Evolutionary conservation across 1,140 invertebrate species (phyloP).

Genomic region (Galendromus occidentalis): DNA sequence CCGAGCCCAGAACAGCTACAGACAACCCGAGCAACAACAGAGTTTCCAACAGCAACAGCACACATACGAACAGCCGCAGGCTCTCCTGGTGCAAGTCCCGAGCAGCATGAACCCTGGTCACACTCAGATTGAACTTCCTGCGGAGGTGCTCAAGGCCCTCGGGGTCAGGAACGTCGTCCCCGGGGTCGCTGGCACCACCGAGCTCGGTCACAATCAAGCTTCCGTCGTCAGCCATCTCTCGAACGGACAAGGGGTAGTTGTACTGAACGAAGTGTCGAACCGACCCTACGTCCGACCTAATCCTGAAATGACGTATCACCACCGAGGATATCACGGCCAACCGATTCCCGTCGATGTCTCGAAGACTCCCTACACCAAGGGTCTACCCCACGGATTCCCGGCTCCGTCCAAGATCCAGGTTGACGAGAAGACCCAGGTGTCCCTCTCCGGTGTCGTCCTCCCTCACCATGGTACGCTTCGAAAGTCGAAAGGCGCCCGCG

Average conservation of each 20-base stretch:
- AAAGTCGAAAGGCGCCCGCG: too few species aligned
- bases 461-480: neutral
- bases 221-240: slow-evolving; percentile 1
- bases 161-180: neutral
- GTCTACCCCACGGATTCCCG: neutral
- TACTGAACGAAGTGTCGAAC: neutral
- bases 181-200: neutral
- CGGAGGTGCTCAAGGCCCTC: slow-evolving; percentile 1
- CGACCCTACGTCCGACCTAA: neutral
- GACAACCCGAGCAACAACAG: neutral
- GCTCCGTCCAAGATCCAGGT: slow-evolving; percentile 1
- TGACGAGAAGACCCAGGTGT: slow-evolving; percentile 7
- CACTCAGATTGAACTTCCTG: neutral
- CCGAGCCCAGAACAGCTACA: neutral
- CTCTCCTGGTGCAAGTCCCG: slow-evolving; percentile 3
- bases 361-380: neutral
- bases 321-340: neutral
- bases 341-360: neutral
- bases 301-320: neutral
- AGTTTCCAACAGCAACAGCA: neutral
- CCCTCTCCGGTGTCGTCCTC: slow-evolving; percentile 1
- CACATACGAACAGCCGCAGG: neutral
- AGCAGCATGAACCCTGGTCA: neutral
- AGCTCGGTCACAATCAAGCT: neutral
- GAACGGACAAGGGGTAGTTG: neutral